These are phyloP conservation scores for Himantopus leucocephalus DNA, from an alignment of 2,113 vertebrate species.

Conservation along the genomic window DNA sequence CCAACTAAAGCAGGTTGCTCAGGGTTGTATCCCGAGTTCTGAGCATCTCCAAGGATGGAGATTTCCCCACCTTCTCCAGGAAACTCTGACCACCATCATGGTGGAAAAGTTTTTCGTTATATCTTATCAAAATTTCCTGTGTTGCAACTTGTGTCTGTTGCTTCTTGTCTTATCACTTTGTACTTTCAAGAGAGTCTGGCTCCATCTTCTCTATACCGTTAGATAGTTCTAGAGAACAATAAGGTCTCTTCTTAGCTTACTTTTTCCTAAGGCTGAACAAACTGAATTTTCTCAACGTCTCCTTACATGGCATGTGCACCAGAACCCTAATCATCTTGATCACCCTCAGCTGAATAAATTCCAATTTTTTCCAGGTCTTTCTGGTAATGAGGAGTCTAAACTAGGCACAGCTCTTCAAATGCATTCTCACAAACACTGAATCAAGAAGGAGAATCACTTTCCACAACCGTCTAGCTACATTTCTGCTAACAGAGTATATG, in stretches of 20 bases:
- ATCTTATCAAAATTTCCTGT: neutral
- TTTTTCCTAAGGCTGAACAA: neutral
- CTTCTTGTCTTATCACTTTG: neutral
- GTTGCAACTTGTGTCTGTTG: neutral
- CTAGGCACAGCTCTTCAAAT: neutral
- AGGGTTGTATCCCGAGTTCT: neutral
- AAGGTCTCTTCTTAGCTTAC: neutral
- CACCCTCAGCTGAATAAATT: neutral
- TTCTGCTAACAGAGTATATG: neutral
- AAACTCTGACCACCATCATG: neutral
- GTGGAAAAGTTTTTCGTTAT: neutral
- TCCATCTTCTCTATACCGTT: neutral
- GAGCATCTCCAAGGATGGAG: neutral
- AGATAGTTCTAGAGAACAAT: neutral
- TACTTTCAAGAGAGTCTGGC: neutral
- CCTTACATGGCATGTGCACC: neutral
- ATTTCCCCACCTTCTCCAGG: neutral
- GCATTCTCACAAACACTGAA: neutral
- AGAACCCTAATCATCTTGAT: neutral
- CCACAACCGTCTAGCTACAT: neutral
- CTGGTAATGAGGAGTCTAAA: neutral
- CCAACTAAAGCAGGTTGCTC: neutral
- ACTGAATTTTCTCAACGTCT: neutral
- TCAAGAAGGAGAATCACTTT: rapidly evolving
- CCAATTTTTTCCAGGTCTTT: neutral